Base-by-base conservation (phyloP, 2,888 invertebrate species). In the Pheosia tremula region DNA sequence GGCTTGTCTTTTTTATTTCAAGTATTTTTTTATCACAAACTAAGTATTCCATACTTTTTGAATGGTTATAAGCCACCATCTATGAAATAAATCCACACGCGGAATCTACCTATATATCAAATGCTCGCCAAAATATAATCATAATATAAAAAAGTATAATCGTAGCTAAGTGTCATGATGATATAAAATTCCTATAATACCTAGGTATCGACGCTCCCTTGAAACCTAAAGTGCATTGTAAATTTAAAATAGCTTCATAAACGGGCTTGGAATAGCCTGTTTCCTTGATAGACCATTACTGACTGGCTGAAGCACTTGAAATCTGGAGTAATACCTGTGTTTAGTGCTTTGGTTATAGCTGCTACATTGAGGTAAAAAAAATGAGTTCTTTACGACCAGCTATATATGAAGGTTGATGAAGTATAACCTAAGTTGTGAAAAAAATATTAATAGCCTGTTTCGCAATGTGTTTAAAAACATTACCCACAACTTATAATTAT, bases 301-400 rank as follows among this genome's bases (percentile, higher is more conserved):
- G 43, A 47, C 47, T 43, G 43, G 43, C 9, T 43, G 43, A n/a
- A 47, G 47, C 47, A 47, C 47, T 47, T 47, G 47, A n/a, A 47
- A 47, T 47, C 47, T 47, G 47, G 47, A 47, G 11, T 47, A 47
- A 47, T 47, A 47, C 47, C 47, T n/a, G 47, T 47, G 47, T 47
- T 47, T 47, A 47, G 47, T 47, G n/a, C n/a, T n/a, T 45, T 47
- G n/a, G 11, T 11, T 47, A 47, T 5, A 47, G 4, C 47, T n/a
- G n/a, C 11, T 47, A n/a, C 2, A n/a, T 9, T 47, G 4, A 4
- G 11, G 11, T 47, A 5, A n/a, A 47, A 47, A 9, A 10, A n/a
- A n/a, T 47, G 11, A n/a, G 47, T n/a, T 24, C 24, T 24, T 24
- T 24, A 47, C n/a, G n/a, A n/a, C n/a, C n/a, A 47, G 47, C 11